These are phyloP conservation scores for Drosophila pseudotakahashii DNA, from an alignment of 2,888 invertebrate species.

Conservation along the genomic window DNA sequence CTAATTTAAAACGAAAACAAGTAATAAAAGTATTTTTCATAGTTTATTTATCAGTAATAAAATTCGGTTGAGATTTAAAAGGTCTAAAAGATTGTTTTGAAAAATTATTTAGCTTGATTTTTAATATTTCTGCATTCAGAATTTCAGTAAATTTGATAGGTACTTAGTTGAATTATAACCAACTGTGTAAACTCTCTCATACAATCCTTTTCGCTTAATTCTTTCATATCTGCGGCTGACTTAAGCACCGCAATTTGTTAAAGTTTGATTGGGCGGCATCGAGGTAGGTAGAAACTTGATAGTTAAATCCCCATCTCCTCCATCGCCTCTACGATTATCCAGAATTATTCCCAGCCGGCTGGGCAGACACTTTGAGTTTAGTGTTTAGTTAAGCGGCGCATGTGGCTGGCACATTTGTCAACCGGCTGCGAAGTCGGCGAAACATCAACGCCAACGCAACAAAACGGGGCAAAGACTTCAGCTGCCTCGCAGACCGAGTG, in stretches of 20 bases:
- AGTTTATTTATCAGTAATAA: no score
- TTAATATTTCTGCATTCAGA: no score
- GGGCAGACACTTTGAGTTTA: conserved; percentile 67
- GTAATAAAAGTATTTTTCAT: no score
- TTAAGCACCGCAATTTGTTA: conserved; percentile 35
- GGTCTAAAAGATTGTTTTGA: no score
- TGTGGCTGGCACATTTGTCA: conserved; percentile 74
- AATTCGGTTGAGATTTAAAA: no score
- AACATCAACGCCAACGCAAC: conserved; percentile 66
- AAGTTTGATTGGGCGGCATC: conserved; percentile 59
- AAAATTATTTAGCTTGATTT: no score
- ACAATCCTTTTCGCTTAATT: not conserved
- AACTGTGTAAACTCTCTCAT: no score
- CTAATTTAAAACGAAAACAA: no score
- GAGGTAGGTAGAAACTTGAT: conserved; percentile 59
- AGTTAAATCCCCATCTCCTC: conserved; percentile 20
- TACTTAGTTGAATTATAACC: no score
- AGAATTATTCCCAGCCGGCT: conserved; percentile 39
- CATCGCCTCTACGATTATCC: conserved; percentile 2
- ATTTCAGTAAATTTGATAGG: no score
- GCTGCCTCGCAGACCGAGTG: conserved; percentile 33
- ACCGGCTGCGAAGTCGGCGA: conserved; percentile 69
- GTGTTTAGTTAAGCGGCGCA: conserved; percentile 73
- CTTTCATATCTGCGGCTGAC: not conserved
- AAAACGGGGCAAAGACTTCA: conserved; percentile 25